These are phyloP conservation scores for Rhea americana DNA, from an alignment of 2,113 vertebrate genomes.

Conservation along the genomic window DNA sequence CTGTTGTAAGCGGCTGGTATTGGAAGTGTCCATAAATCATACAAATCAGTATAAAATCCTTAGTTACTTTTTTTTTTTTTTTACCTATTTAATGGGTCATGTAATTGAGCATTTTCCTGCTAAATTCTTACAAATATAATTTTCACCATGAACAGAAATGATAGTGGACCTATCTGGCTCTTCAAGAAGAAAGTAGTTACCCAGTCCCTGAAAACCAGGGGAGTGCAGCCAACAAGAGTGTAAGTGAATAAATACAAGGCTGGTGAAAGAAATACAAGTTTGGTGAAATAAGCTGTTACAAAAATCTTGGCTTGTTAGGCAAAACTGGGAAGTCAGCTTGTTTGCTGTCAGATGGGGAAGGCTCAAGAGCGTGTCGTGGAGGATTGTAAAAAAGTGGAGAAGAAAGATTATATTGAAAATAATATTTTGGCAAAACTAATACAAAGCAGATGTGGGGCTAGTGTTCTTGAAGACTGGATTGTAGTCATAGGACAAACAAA, in stretches of 20 bases:
- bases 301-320: neutral
- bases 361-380: neutral
- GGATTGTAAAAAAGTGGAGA: neutral
- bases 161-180: fast-evolving
- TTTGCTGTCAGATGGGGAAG: neutral
- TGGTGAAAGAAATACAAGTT: neutral
- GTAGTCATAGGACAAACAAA: neutral
- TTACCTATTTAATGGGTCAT: neutral
- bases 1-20: neutral
- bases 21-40: neutral
- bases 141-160: neutral
- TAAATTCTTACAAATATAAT: neutral
- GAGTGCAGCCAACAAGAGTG: neutral
- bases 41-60: neutral
- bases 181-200: neutral
- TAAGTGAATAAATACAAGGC: neutral
- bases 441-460: neutral
- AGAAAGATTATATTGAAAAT: neutral
- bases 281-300: neutral
- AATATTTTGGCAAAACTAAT: neutral
- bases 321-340: neutral
- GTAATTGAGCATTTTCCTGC: neutral
- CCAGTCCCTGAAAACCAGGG: neutral
- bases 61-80: neutral
- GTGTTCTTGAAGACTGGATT: neutral